These are phyloP conservation scores for Dione vanillae DNA, from an alignment of 2,888 invertebrate species.

Conservation along the genomic window DNA sequence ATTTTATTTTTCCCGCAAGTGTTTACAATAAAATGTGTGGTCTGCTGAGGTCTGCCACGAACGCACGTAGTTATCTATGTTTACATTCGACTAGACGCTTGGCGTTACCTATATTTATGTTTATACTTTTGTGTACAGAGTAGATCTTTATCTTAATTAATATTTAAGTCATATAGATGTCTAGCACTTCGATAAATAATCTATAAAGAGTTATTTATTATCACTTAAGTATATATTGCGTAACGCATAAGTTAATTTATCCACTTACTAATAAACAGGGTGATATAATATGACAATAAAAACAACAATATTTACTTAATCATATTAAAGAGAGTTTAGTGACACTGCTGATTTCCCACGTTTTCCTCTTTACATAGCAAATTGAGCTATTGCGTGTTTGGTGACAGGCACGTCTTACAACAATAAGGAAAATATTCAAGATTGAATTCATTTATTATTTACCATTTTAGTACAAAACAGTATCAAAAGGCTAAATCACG, in stretches of 20 bases:
- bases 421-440: conserved; percentile 6
- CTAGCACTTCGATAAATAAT: neutral
- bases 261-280: neutral
- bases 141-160: neutral
- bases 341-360: neutral
- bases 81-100: conserved; percentile 20
- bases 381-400: neutral
- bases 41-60: neutral
- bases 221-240: neutral
- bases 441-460: too few species aligned
- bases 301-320: neutral
- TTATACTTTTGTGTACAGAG: neutral
- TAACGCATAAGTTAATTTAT: neutral
- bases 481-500: too few species aligned
- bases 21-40: conserved; percentile 2
- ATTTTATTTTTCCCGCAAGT: neutral
- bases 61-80: conserved; percentile 1
- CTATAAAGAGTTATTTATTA: neutral
- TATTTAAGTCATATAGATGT: conserved; percentile 2
- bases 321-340: neutral
- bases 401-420: neutral
- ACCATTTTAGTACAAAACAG: too few species aligned
- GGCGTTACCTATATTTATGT: neutral
- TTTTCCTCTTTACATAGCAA: neutral
- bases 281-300: neutral